These are phyloP conservation scores for Nasonia longicornis DNA, from an alignment of 1,140 invertebrate species.

Conservation along the genomic window DNA sequence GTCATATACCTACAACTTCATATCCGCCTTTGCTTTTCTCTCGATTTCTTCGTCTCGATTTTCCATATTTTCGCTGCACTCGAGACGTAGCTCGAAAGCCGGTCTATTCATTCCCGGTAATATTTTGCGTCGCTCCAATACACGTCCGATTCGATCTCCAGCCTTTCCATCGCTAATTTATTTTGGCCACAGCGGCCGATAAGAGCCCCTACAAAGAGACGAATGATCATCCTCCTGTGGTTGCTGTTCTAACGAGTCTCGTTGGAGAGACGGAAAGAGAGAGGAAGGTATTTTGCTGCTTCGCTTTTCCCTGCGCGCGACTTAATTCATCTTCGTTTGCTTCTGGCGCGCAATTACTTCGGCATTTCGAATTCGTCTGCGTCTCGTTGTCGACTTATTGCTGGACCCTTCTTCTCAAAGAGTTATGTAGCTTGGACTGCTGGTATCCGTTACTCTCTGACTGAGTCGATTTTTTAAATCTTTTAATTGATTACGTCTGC, in stretches of 20 bases:
- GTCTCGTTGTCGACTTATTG: not conserved
- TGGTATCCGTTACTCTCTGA: not conserved
- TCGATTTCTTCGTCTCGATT: not conserved
- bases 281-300: constrained; percentile 25
- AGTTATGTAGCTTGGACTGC: not conserved
- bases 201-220: constrained; percentile 16
- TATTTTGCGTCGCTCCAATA: constrained; percentile 3
- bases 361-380: not conserved
- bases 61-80: not conserved
- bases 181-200: not conserved
- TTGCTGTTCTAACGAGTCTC: constrained; percentile 7
- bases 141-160: not conserved
- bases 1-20: not conserved
- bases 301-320: constrained; percentile 4
- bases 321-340: constrained; percentile 39
- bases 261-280: not conserved
- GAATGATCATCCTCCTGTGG: constrained; percentile 9
- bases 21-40: not conserved
- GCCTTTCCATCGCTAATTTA: constrained; percentile 30
- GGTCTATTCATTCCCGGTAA: constrained; percentile 16
- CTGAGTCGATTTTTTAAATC: not conserved
- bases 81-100: constrained; percentile 39
- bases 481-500: too few relatives aligned
- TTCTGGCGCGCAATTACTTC: not conserved
- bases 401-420: not conserved